Percentiles rank a stretch among this genome's conserved stretches.
Evolutionary conservation across 2,888 invertebrate species (phyloP).

Genomic region (Portevinia maculata): DNA sequence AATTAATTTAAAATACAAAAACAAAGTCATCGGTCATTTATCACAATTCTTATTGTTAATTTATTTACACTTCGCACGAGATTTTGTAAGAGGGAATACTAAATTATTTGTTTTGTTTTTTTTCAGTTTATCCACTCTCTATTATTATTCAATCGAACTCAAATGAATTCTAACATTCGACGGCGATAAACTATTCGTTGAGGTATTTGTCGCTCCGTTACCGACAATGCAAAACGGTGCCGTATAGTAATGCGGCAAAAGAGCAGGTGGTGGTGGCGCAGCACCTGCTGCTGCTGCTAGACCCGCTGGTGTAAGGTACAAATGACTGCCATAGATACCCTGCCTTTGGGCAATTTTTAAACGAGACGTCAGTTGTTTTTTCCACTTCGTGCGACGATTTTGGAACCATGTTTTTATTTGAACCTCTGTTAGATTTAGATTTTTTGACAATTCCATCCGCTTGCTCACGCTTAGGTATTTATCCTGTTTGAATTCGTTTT

Average conservation of each 20-base stretch:
- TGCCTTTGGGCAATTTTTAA: conserved; percentile 95
- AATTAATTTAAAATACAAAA: neutral
- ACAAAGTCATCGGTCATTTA: neutral
- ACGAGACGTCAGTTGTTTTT: conserved; percentile 96
- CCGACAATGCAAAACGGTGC: conserved; percentile 76
- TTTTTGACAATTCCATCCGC: conserved; percentile 95
- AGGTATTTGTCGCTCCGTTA: conserved; percentile 11
- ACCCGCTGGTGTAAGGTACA: conserved; percentile 85
- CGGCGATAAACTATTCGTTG: conserved; percentile 34
- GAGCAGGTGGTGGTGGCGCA: conserved; percentile 48
- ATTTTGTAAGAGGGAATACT: conserved; percentile 1
- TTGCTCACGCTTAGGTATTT: conserved; percentile 98
- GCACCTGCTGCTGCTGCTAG: conserved; percentile 62
- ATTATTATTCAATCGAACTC: conserved; percentile 18
- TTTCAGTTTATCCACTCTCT: conserved; percentile 8
- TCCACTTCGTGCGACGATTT: conserved; percentile 98
- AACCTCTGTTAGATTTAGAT: conserved; percentile 94
- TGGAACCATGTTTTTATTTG: conserved; percentile 99
- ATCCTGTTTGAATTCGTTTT: conserved; percentile 97
- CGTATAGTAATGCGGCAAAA: conserved; percentile 75
- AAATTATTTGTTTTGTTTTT: conserved; percentile 13
- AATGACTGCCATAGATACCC: conserved; percentile 85
- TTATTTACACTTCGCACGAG: conserved; percentile 53
- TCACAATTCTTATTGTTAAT: conserved; percentile 16
- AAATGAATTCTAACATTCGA: too few species aligned